Percentiles rank a stretch among this genome's conserved stretches.
phyloP scores from a whole-genome alignment of 2,113 vertebrate genomes.

The Propithecus coquereli region DNA sequence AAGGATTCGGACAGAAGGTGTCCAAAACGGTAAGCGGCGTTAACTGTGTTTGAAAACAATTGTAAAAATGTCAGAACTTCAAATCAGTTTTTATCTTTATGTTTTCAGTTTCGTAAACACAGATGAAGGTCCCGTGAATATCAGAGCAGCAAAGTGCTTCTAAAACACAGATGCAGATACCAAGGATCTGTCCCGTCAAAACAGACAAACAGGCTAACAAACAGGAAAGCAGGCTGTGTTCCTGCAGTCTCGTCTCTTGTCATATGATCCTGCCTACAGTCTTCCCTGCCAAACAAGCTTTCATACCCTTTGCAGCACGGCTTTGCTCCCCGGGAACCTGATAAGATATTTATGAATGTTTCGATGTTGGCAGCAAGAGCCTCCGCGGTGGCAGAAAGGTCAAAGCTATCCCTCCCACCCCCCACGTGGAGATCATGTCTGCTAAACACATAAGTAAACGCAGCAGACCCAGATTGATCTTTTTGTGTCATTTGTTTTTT shows the following conservation, averaged over 20 bases:
- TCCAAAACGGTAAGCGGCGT: not conserved
- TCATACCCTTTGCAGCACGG: not conserved
- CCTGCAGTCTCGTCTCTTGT: not conserved
- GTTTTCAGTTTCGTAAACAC: constrained; percentile 6
- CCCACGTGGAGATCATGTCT: not conserved
- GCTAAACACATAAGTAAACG: not conserved
- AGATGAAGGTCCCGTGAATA: not conserved
- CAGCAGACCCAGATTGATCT: not conserved
- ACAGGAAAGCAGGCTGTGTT: not conserved
- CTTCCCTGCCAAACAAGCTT: not conserved
- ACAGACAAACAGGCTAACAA: not conserved
- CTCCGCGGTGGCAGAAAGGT: not conserved
- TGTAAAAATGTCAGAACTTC: not conserved
- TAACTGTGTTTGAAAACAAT: not conserved
- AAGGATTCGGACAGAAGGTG: not conserved
- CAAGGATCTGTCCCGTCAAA: not conserved
- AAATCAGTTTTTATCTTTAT: not conserved
- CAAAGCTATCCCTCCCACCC: not conserved
- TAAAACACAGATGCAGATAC: not conserved
- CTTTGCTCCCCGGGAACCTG: constrained; percentile 14
- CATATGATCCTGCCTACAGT: not conserved
- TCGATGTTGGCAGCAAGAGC: not conserved
- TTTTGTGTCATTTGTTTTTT: not conserved
- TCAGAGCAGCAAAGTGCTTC: not conserved
- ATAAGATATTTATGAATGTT: constrained; percentile 12